phyloP scores from a whole-genome alignment of 2,113 vertebrate species.

The Plestiodon gilberti region DNA sequence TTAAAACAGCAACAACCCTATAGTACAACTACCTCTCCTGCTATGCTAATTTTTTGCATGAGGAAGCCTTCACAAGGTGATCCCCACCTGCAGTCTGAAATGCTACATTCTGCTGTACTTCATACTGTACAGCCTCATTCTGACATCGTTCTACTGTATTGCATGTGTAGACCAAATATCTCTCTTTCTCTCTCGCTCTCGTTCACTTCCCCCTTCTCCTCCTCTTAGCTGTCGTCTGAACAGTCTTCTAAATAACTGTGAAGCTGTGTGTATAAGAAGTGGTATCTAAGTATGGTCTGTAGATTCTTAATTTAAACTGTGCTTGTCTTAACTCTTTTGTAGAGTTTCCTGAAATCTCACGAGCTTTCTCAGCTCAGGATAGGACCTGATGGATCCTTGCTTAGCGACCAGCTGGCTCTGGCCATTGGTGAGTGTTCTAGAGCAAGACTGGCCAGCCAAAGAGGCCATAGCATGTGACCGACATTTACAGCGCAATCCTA shows the following conservation, averaged over 20 bases:
- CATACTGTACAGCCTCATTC: too few relatives aligned
- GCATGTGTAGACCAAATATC: background rate
- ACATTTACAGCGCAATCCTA: too few relatives aligned
- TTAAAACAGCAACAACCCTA: too few relatives aligned
- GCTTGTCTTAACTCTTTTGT: constrained; percentile 6
- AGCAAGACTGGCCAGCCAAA: background rate
- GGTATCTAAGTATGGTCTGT: background rate
- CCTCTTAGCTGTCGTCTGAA: background rate
- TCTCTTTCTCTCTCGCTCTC: background rate
- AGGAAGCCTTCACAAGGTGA: too few relatives aligned
- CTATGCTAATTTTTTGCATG: too few relatives aligned
- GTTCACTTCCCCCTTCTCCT: background rate
- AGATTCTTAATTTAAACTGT: background rate
- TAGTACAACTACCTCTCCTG: too few relatives aligned
- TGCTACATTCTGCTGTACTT: too few relatives aligned
- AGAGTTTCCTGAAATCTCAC: constrained; percentile 79
- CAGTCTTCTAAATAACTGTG: background rate
- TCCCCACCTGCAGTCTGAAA: too few relatives aligned
- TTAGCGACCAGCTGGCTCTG: constrained; percentile 84
- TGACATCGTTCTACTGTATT: too few relatives aligned
- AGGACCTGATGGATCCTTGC: constrained; percentile 70
- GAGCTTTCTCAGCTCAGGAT: constrained; percentile 79
- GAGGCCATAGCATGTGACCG: background rate
- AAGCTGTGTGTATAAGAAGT: background rate
- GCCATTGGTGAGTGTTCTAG: constrained; percentile 81